Base-by-base conservation (phyloP, 2,888 invertebrate genomes). In the Cerastoderma edule region DNA sequence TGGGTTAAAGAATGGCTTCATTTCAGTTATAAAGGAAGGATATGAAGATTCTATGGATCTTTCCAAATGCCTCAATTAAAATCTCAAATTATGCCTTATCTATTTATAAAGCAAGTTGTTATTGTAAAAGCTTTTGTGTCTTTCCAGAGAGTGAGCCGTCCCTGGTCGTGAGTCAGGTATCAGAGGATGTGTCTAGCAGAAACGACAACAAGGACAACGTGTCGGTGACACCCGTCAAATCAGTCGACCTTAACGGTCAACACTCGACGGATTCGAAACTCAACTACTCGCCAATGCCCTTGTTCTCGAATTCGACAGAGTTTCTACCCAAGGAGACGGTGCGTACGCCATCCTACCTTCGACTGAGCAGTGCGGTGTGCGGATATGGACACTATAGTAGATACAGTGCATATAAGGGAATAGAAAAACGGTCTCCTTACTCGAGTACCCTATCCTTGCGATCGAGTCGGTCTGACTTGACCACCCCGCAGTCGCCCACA, bases 361-460 rank as follows among this genome's bases (percentile, higher is more conserved):
- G 88, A 69, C 84, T 91, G n/a, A 89, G 89, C 74, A 89, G 90
- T 83, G 88, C 89, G 2, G 88, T 90, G 22, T 90, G 90, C 78
- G 91, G 91, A 19, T 91, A 91, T 81, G 89, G 89, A 60, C 84
- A 85, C 64, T 91, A 91, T 73, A 86, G 86, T 67, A 80, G 84
- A 67, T 89, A 90, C 70, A 85, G 83, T 70, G 84, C 87, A 13
- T 88, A 88, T 70, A 88, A 86, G 77, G 86, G 85, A 81, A 88
- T 88, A 67, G 86, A 88, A 69, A 87, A 85, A 77, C 78, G 89
- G 16, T 89, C 90, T 1, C 89, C 90, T 0, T 89, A 85, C 71
- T 88, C 89, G 57, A 90, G 90, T 76, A 86, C 85, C 30, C 83
- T 85, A 22, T 89, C 89, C n/a, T 72, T 89, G 67, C 83, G 83